Evolutionary conservation across 2,888 invertebrate species (phyloP).

Genomic region (Muscina levida): DNA sequence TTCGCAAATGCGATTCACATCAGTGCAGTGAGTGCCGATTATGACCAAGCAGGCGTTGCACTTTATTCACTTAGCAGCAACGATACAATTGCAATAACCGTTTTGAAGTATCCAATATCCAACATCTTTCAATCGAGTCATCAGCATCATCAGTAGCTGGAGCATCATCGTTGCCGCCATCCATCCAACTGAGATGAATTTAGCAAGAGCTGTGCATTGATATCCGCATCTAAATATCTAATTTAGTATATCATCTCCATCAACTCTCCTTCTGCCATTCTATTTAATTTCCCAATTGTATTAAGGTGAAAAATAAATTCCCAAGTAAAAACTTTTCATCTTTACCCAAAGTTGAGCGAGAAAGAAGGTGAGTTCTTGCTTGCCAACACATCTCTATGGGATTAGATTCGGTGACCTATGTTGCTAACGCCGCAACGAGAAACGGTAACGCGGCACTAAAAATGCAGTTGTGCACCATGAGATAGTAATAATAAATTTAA

Average conservation of each 20-base stretch:
- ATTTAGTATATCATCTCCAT: slow-evolving; percentile 38
- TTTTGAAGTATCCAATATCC: slow-evolving; percentile 9
- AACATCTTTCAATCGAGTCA: slow-evolving; percentile 30
- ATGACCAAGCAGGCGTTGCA: neutral
- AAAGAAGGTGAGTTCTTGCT: neutral
- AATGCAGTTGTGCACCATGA: neutral
- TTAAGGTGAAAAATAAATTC: slow-evolving; percentile 60
- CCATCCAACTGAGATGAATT: no score
- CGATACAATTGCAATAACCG: neutral
- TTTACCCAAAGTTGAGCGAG: slow-evolving; percentile 5
- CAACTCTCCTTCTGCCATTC: slow-evolving; percentile 18
- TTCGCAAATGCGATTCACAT: no score
- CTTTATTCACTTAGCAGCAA: neutral
- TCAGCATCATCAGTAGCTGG: slow-evolving; percentile 11
- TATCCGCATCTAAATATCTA: slow-evolving; percentile 43
- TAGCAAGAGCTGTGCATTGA: no score
- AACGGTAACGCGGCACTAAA: slow-evolving; percentile 6
- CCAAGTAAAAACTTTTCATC: slow-evolving; percentile 46
- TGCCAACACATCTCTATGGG: slow-evolving; percentile 50
- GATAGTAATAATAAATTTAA: no score
- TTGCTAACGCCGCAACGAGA: slow-evolving; percentile 20
- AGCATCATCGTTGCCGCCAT: slow-evolving; percentile 17
- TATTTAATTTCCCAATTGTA: slow-evolving; percentile 61
- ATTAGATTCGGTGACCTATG: slow-evolving; percentile 58
- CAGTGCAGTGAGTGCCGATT: slow-evolving; percentile 2